Base-by-base conservation (phyloP, 2,888 invertebrate genomes). In the Cryptocephalus primarius region DNA sequence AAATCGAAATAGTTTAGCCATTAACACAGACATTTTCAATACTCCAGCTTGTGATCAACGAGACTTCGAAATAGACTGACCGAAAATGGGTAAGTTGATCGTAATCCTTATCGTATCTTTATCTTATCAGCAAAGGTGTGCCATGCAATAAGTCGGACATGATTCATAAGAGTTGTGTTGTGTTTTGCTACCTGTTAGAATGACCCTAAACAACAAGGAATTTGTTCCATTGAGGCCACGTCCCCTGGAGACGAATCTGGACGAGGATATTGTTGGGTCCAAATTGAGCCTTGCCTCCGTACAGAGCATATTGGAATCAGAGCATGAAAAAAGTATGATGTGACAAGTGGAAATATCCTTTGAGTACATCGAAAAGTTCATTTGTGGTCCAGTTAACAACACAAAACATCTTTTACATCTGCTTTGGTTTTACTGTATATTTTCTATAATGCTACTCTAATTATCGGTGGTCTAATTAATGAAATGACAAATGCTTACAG, bases 211-310 rank as follows among this genome's bases (percentile, higher is more conserved):
- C 22, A 22, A 22, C 22, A 22, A 22, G 22, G 22, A 22, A 22
- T 22, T 22, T 22, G 6, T 22, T 22, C 22, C 22, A 22, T 22
- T 22, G 11, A 12, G 36, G 11, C 55, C 54, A 14, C 31, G 53
- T 22, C 51, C 47, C 32, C 55, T 48, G 39, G 59, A 60, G 50
- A 60, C 60, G 4, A 59, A 56, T 52, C 55, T 60, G 42, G 60
- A 60, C 47, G 33, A 51, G 34, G 51, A 47, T 36, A 34, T 56
- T 22, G 55, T 51, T 39, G 54, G 49, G 51, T 61, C 61, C 32
- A 50, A 53, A 40, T 57, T 58, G 46, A 61, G 60, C 48, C 44
- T 62, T 10, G 50, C 53, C 45, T 62, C 62, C 38, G 47, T 59
- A 8, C 58, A 60, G 46, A 53, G 60, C 36, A 48, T 55, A 46